Evolutionary conservation across 2,113 vertebrate genomes (phyloP), one percentile per base, ranked within the genome.

Genomic region (Dipodomys ordii): DNA sequence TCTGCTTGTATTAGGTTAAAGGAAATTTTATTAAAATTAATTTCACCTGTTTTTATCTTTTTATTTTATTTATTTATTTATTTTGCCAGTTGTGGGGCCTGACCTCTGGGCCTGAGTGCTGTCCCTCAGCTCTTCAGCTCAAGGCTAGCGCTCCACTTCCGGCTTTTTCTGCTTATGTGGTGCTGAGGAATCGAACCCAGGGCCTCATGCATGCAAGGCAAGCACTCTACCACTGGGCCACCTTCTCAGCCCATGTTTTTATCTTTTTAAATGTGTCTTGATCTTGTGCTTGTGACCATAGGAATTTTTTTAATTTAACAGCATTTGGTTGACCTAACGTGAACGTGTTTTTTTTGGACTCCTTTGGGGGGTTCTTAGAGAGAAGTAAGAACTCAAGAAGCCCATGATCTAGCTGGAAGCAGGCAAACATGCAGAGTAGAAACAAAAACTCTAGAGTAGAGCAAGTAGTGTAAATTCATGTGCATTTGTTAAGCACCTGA

Each of bases 1-100:
- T 90, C 93, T 84, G 35, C 76, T 35, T 83, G 46, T 67, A n/a
- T 44, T 88, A 7, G n/a, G 28, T 88, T 94, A 86, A 81, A 53
- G 72, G 79, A 86, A 93, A 46, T 39, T 1, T 71, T 62, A 49
- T 77, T 88, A 85, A 79, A 88, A 74, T 76, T 53, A 95, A 86
- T 72, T 87, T 82, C 20, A 49, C 5, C 28, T 71, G 25, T 32
- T 71, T 88, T 39, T 39, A 39, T 39, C 39, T 39, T 39, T 39
- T 39, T 6, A 39, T 39, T 39, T 39, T 39, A 39, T 39, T 39
- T 39, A 39, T 39, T 39, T 39, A 39, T 39, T 39, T 39, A 39
- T 39, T 49, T 49, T 49, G 49, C 49, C 49, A 49, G 49, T 49
- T 12, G 39, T 12, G 12, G 49, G 49, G 49, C 49, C 12, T 49